Base-by-base conservation (phyloP, 1,140 invertebrate genomes). In the Gryllus bimaculatus region DNA sequence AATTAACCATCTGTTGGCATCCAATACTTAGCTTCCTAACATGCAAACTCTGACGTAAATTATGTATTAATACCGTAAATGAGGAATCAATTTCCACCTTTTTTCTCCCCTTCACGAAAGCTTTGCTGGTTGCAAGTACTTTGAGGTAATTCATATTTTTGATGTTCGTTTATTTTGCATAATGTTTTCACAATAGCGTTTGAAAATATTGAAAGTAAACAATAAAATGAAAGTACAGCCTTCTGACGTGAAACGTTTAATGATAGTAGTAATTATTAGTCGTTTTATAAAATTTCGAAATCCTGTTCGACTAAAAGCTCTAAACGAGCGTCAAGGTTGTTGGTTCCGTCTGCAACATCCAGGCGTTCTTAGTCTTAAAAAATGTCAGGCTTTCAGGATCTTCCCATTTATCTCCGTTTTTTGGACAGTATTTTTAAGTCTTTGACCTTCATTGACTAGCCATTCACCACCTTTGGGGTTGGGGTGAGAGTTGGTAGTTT, bases 401-500 rank as follows among this genome's bases (percentile, higher is more conserved):
- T 77, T 77, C 76, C 76, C 76, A 77, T 48, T 77, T 6, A 77
- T 48, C 76, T 47, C 8, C 76, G 76, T 77, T 48, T 73, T 6
- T 73, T 6, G 3, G n/a, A n/a, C n/a, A 73, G n/a, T n/a, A 73
- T 13, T 73, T 13, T 73, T 1, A 15, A 15, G 66, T n/a, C n/a
- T 18, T 77, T 8, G 8, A 20, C 21, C 21, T 77, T 26, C 12
- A 7, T 77, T 20, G 76, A 77, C 48, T n/a, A n/a, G n/a, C n/a
- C n/a, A n/a, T 77, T 77, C 76, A 77, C 1, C 15, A 77, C 76
- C 76, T 77, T 77, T 77, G 76, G 21, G 76, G n/a, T n/a, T n/a
- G n/a, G n/a, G 12, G 48, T 8, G n/a, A 12, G 76, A 48, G 76
- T 77, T 77, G 76, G 47, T 48, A 7, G 76, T 12, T 77, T 77